phyloP scores from a whole-genome alignment of 2,797 vertebrate genomes.

The Lophura swinhoii region DNA sequence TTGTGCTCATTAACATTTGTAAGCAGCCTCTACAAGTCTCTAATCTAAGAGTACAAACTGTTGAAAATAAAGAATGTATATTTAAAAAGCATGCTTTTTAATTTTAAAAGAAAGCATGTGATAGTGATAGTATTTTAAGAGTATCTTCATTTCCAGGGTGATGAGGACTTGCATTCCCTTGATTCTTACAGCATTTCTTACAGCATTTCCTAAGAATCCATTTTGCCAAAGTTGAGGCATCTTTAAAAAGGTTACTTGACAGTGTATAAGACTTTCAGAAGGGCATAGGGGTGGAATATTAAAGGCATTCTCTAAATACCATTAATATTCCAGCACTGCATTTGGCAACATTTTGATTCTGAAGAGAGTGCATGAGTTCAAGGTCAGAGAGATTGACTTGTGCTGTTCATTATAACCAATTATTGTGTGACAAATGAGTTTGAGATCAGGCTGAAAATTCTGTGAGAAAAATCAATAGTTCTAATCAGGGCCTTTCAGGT shows the following conservation, averaged over 20 bases:
- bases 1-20: not conserved
- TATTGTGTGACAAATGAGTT: conserved; percentile 88
- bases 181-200: not conserved
- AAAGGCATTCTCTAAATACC: conserved; percentile 69
- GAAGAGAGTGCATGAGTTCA: conserved; percentile 83
- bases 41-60: not conserved
- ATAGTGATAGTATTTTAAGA: not conserved
- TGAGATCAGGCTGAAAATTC: conserved; percentile 87
- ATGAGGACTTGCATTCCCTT: not conserved
- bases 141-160: not conserved
- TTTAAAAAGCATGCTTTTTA: not conserved
- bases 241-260: conserved; percentile 64
- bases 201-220: not conserved
- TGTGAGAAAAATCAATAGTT: conserved; percentile 89
- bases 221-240: conserved; percentile 37
- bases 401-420: conserved; percentile 88
- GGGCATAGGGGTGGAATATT: conserved; percentile 70
- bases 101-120: not conserved
- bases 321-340: conserved; percentile 82
- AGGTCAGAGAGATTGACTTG: conserved; percentile 87
- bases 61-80: not conserved
- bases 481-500: conserved; percentile 87
- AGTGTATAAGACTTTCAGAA: conserved; percentile 48
- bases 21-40: not conserved
- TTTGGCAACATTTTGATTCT: conserved; percentile 83